Conservation (phyloP, 2,113 vertebrate species). For the Vulpes vulpes region DNA sequence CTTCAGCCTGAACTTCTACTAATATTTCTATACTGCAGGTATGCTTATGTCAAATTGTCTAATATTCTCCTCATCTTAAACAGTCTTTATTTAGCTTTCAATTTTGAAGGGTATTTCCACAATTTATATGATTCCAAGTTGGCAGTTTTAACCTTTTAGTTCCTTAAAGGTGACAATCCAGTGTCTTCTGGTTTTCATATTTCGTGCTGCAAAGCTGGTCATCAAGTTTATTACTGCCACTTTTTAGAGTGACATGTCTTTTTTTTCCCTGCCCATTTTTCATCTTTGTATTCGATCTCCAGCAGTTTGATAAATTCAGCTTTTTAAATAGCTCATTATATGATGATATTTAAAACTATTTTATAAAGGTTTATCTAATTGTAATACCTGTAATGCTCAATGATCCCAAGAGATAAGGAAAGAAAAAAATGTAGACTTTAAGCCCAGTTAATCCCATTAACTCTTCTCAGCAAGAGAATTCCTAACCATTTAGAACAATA, state of each 20-base stretch:
- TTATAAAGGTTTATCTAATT: slow-evolving; percentile 34
- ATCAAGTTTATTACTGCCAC: not conserved
- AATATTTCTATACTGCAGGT: not conserved
- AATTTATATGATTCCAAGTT: not conserved
- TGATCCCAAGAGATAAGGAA: not conserved
- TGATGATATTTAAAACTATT: slow-evolving; percentile 34
- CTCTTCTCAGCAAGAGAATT: not conserved
- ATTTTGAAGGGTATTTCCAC: slow-evolving; percentile 9
- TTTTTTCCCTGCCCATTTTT: not conserved
- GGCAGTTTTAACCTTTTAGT: not conserved
- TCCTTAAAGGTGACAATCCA: not conserved
- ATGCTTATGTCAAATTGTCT: not conserved
- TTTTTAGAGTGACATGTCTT: not conserved
- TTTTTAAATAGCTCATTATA: slow-evolving; percentile 10
- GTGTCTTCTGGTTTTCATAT: not conserved
- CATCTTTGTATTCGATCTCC: not conserved
- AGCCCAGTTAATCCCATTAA: slow-evolving; percentile 40
- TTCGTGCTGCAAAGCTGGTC: not conserved
- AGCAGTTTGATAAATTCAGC: not conserved
- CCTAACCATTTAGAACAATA: not conserved
- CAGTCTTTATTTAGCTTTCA: not conserved
- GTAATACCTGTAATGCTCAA: slow-evolving; percentile 9
- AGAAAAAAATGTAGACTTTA: not conserved
- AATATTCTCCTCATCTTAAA: not conserved
- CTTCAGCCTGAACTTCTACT: not conserved